phyloP scores from a whole-genome alignment of 2,888 invertebrate species.

The Embidobia sp. region DNA sequence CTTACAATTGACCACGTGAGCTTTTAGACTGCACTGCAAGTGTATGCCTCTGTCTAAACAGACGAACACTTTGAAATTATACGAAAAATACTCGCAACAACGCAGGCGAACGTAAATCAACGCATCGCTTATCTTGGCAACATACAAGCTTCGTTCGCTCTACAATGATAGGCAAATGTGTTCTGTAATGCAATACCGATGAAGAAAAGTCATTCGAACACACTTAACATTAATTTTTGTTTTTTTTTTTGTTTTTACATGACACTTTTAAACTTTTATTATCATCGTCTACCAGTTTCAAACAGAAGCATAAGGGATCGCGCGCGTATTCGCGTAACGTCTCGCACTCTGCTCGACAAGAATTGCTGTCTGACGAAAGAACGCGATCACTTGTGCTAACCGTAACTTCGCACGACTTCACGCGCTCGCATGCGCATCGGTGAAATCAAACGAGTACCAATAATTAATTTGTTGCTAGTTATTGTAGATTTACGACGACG shows the following conservation, averaged over 20 bases:
- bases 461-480: conserved; percentile 72
- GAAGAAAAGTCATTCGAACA: conserved; percentile 59
- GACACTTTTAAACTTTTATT: conserved; percentile 40
- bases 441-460: conserved; percentile 63
- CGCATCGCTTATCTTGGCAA: conserved; percentile 65
- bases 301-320: conserved; percentile 59
- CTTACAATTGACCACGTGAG: conserved; percentile 33
- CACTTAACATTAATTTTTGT: conserved; percentile 57
- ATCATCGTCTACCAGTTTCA: conserved; percentile 53
- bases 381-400: conserved; percentile 59
- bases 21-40: conserved; percentile 66
- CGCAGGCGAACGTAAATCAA: conserved; percentile 65
- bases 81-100: conserved; percentile 66
- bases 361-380: conserved; percentile 4
- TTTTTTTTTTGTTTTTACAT: conserved; percentile 25
- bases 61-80: conserved; percentile 62
- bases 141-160: conserved; percentile 65
- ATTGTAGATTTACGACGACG: conserved; percentile 70
- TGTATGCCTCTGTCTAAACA: conserved; percentile 61
- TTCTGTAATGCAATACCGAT: conserved; percentile 62
- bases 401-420: conserved; percentile 57
- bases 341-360: conserved; percentile 24
- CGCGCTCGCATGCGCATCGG: conserved; percentile 58
- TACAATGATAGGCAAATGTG: conserved; percentile 65
- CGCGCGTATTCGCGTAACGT: conserved; percentile 13